phyloP scores from a whole-genome alignment of 2,888 invertebrate genomes.

The Teleiodes luculella region DNA sequence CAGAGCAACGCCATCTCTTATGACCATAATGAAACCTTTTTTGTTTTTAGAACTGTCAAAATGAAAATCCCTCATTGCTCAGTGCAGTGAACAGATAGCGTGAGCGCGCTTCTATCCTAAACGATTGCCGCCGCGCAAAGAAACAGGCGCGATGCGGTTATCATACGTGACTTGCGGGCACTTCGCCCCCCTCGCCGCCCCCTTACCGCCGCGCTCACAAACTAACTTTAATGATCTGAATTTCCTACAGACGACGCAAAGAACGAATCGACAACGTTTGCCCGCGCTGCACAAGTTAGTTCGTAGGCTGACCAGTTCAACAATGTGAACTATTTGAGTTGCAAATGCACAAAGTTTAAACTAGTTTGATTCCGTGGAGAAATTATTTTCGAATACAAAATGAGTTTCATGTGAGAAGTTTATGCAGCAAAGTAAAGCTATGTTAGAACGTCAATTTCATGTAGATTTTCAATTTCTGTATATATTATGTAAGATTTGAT shows the following conservation, averaged over 20 bases:
- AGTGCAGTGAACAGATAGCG: constrained; percentile 33
- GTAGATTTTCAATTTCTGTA: too few species aligned
- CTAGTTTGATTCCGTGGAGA: constrained; percentile 2
- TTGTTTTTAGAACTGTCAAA: too few species aligned
- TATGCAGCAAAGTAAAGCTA: too few species aligned
- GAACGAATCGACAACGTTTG: not conserved
- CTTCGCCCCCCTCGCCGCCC: not conserved
- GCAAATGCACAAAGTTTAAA: not conserved
- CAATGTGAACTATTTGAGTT: constrained; percentile 1
- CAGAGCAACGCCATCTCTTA: too few species aligned
- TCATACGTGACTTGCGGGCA: not conserved
- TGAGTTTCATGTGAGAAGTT: not conserved
- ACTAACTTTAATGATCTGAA: constrained; percentile 7
- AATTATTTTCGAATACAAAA: not conserved
- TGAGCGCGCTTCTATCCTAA: constrained; percentile 7
- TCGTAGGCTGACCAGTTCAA: not conserved
- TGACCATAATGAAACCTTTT: too few species aligned
- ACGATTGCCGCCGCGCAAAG: constrained; percentile 4
- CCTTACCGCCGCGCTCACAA: not conserved
- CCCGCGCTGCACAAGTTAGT: not conserved
- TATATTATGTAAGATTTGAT: too few species aligned
- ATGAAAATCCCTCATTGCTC: too few species aligned
- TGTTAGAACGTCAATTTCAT: too few species aligned
- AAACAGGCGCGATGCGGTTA: constrained; percentile 11
- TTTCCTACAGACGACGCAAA: not conserved